Evolutionary conservation across 2,888 invertebrate species (phyloP).

Genomic region (Sarcophaga carnaria): DNA sequence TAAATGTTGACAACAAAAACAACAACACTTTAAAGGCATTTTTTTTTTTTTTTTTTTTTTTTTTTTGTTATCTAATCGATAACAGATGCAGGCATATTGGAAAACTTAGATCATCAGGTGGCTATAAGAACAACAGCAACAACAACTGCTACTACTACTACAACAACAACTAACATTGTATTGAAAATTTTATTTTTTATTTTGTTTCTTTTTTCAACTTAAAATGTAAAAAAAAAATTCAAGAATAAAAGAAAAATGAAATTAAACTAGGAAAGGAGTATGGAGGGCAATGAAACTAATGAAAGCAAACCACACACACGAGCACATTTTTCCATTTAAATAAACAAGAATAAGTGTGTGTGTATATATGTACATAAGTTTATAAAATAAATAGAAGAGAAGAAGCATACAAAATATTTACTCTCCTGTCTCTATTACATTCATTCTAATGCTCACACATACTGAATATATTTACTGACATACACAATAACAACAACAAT

Average conservation of each 20-base stretch:
- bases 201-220: slow-evolving; percentile 1
- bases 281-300: background rate
- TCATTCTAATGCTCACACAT: too few relatives aligned
- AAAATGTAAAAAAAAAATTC: slow-evolving; percentile 10
- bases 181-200: background rate
- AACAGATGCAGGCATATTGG: slow-evolving; percentile 53
- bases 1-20: background rate
- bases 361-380: too few relatives aligned
- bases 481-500: slow-evolving; percentile 6
- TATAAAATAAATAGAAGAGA: too few relatives aligned
- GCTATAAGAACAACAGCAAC: slow-evolving; percentile 32
- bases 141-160: slow-evolving; percentile 9
- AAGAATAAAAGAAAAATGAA: slow-evolving; percentile 11
- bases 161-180: slow-evolving; percentile 5
- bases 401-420: too few relatives aligned
- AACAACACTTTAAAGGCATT: background rate
- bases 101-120: slow-evolving; percentile 67
- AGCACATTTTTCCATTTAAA: too few relatives aligned
- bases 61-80: slow-evolving; percentile 45
- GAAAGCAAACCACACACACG: too few relatives aligned
- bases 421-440: too few relatives aligned
- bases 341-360: too few relatives aligned
- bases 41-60: background rate
- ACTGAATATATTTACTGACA: slow-evolving; percentile 20
- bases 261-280: background rate